Conservation (phyloP, 2,797 vertebrate species). For the Moxostoma hubbsi region DNA sequence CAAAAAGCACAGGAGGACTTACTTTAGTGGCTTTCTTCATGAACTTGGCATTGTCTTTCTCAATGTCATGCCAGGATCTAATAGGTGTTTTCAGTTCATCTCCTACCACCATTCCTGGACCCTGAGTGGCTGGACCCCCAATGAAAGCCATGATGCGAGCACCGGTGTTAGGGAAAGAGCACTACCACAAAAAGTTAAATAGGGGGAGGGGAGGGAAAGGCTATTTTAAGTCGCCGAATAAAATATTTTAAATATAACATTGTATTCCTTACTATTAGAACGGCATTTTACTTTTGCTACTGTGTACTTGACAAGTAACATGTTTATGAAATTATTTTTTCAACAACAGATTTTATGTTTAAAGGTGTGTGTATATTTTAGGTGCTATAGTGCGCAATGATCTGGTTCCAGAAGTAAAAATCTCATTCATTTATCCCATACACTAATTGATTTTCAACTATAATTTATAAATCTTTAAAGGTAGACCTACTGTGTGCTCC, state of each 20-base stretch:
- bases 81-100: constrained; percentile 94
- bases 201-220: no score
- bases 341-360: no score
- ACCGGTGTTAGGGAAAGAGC: constrained; percentile 94
- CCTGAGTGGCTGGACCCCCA: constrained; percentile 92
- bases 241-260: not conserved
- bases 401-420: no score
- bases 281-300: not conserved
- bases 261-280: not conserved
- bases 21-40: constrained; percentile 97
- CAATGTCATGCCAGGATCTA: constrained; percentile 97
- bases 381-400: no score
- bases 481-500: no score
- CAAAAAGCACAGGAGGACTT: constrained; percentile 53
- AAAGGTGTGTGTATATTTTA: no score
- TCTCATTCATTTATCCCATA: no score
- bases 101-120: constrained; percentile 96
- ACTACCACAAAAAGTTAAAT: constrained; percentile 70
- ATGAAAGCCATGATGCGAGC: constrained; percentile 96
- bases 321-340: no score
- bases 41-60: constrained; percentile 97
- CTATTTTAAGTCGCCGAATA: not conserved
- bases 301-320: no score
- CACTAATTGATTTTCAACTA: no score
- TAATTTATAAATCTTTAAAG: no score